Evolutionary conservation across 1,140 invertebrate species (phyloP), one percentile per base, ranked within the genome.

Genomic region (Drusus annulatus): DNA sequence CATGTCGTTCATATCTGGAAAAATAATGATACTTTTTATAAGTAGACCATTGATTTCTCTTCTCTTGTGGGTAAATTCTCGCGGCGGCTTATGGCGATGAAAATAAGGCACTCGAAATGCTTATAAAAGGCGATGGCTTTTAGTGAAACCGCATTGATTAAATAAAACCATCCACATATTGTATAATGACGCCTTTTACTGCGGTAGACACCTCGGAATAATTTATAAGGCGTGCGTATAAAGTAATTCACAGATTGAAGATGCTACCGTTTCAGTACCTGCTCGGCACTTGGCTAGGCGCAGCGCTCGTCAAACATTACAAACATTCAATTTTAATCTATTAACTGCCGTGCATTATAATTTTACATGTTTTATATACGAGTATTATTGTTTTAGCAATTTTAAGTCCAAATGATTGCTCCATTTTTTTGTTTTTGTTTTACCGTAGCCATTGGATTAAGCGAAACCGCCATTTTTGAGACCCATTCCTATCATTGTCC

Each of bases 181-280:
- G 50, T 28, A 62, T 62, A 63, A 63, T 63, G 75, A 62, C 15
- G 58, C 16, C 31, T 54, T 65, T 54, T 65, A 68, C n/a, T 54
- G 51, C 76, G 23, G 16, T 31, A 23, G 81, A 71, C 52, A 51
- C 63, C 71, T 69, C 60, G 4, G 78, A 28, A 58, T 79, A 77
- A 77, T 80, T 77, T 82, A 82, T 80, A 80, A 78, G 45, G 51
- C 75, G 52, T 65, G 63, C 31, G 51, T 75, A 83, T 83, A 83
- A 83, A 83, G 75, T 65, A 83, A 83, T 83, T 83, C 78, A 83
- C 81, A 83, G 78, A 56, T 80, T 80, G 36, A 68, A 78, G 65
- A 69, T 78, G 81, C 81, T 83, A 83, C 81, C 69, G 81, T 83
- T 83, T 83, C 63, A 45, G 10, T 45, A 45, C 36, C 36, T 45